Evolutionary conservation across 2,113 vertebrate species (phyloP), one percentile per base, ranked within the genome.

Genomic region (Cavia porcellus): DNA sequence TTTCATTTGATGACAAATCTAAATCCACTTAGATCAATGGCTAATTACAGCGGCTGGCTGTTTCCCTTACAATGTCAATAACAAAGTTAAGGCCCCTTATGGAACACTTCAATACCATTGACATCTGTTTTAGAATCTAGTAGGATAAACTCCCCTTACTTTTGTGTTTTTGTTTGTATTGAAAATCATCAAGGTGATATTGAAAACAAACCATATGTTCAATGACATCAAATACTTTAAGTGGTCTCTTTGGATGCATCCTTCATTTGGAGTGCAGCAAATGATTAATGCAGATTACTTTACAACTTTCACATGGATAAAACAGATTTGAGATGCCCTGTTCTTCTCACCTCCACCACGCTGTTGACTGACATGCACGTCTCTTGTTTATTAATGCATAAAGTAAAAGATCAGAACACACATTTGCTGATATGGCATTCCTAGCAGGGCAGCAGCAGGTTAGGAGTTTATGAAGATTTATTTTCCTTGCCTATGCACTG

Each of bases 91-190:
- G 75, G 92, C 61, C 95, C 74, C 77, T 89, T 72, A 74, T 52
- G 94, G 97, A 98, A 62, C 75, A 47, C 95, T 98, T 98, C 93
- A 75, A 74, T 96, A 75, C 83, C 96, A 98, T 93, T 89, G 96
- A 96, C 86, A 88, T 94, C 96, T 98, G 97, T 97, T 97, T 98
- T 96, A 88, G 95, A 97, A 57, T 82, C 85, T 89, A 15, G 24
- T 74, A 89, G 89, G 74, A 95, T 61, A 86, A 88, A 42, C 93
- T 75, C 96, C 52, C n/a, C 59, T 66, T 93, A 64, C 81, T 80
- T 90, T 96, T 28, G 17, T 50, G 8, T 81, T 93, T 70, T 12
- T 45, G 25, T 77, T 74, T 35, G 6, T 55, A 84, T 47, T 82
- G 89, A 96, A 98, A 94, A 96, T 2, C 0, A 91, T 86, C 95